Conservation (phyloP, 2,113 vertebrate species). For the Murina feae region DNA sequence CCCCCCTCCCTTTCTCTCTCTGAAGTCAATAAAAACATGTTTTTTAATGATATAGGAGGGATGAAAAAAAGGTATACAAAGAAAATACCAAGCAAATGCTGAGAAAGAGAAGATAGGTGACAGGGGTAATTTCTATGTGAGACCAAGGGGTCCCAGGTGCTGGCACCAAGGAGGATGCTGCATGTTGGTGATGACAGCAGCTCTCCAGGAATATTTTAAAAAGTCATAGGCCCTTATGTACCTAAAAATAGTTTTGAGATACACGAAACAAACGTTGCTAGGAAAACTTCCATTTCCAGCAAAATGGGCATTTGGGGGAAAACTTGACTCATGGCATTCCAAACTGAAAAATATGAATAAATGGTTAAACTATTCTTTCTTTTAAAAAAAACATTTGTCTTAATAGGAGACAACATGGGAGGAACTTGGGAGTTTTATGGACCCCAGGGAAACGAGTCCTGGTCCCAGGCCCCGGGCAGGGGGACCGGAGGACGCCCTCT, state of each 20-base stretch:
- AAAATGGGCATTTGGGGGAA: neutral
- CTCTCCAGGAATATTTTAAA: neutral
- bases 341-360: neutral
- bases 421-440: neutral
- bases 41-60: neutral
- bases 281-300: neutral
- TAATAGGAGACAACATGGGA: neutral
- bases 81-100: neutral
- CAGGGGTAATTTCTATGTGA: no score
- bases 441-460: neutral
- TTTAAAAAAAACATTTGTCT: neutral
- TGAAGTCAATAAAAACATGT: no score
- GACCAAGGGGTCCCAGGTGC: fast-evolving
- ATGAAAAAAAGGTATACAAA: neutral
- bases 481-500: neutral
- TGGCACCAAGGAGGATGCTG: fast-evolving
- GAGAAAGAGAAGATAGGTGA: no score
- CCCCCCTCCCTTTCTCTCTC: no score
- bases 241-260: neutral
- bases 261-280: no score
- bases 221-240: neutral
- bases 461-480: neutral
- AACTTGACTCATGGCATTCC: neutral
- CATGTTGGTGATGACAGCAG: fast-evolving
- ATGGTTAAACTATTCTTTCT: neutral